Evolutionary conservation across 2,888 invertebrate species (phyloP).

Genomic region (Trypoxylon attenuatum): DNA sequence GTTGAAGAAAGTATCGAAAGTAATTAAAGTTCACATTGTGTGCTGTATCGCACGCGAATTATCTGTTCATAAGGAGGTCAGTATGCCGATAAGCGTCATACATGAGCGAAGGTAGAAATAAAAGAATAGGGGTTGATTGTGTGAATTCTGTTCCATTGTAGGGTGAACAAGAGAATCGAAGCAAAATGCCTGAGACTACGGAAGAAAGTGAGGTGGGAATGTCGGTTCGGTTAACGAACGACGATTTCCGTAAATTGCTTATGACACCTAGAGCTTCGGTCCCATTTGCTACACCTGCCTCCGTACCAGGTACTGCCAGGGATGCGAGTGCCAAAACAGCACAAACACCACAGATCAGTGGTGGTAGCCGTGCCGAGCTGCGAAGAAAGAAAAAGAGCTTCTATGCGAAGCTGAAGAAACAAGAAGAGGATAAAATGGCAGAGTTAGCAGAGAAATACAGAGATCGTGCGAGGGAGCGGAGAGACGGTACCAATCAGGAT

Average conservation of each 20-base stretch:
- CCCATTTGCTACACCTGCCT: slow-evolving; percentile 76
- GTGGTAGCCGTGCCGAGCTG: slow-evolving; percentile 81
- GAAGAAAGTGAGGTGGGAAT: slow-evolving; percentile 69
- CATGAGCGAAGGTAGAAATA: no score
- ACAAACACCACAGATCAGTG: slow-evolving; percentile 69
- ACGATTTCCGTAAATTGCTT: slow-evolving; percentile 95
- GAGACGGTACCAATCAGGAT: slow-evolving; percentile 90
- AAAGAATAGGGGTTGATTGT: no score
- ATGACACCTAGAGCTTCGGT: slow-evolving; percentile 94
- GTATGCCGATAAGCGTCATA: no score
- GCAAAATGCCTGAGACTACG: slow-evolving; percentile 68
- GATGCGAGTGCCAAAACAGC: slow-evolving; percentile 83
- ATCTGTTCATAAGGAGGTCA: no score
- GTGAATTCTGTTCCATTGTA: no score
- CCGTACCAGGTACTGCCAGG: slow-evolving; percentile 79
- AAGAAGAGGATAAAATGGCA: slow-evolving; percentile 95
- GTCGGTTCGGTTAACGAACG: slow-evolving; percentile 93
- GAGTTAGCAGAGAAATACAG: slow-evolving; percentile 95
- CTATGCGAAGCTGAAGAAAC: slow-evolving; percentile 94
- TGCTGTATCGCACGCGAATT: no score
- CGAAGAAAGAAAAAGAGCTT: slow-evolving; percentile 95
- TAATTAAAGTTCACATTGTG: no score
- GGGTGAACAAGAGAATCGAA: no score
- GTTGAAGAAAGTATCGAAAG: no score
- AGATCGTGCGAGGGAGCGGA: slow-evolving; percentile 91